Base-by-base conservation (phyloP, 1,140 invertebrate genomes). In the Stenopsyche tienmushanensis region DNA sequence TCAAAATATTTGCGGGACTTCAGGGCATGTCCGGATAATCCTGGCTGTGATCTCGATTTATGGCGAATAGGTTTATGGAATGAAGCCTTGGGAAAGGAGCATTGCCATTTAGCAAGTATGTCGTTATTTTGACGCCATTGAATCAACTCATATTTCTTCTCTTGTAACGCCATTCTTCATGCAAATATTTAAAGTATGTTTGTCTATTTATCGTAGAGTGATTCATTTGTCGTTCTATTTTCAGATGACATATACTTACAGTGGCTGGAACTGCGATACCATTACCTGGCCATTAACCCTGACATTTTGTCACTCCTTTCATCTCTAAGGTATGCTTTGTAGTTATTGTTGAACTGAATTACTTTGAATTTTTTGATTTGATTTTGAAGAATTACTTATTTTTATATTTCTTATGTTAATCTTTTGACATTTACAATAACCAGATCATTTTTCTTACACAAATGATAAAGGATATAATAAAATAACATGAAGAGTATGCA, bases 41-140 rank as follows among this genome's bases (percentile, higher is more conserved):
- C 83, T 50, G 77, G 84, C 25, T 86, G 84, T 65, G 82, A 82
- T 65, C 77, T 93, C 52, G 87, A 93, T 71, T 81, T 82, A 45
- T 94, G 91, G 91, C 84, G 90, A 26, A 83, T 81, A 18, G 78
- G 85, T 17, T 75, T 94, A 21, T 94, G 91, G 91, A 83, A 76
- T 18, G 85, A 89, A 73, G 89, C 88, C 9, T 78, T 94, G 26
- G 88, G 87, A n/a, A 83, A 87, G 53, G 83, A 87, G 63, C 87
- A 88, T 74, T 84, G 84, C 60, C 83, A 88, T 73, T 78, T 90
- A 64, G 84, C 88, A 71, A 84, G 85, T 87, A 75, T 77, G 78
- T 64, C 17, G 13, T 39, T 41, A 21, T 47, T 62, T 47, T 13
- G 41, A 26, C n/a, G 25, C 58, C 25, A 44, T n/a, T n/a, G n/a